A percentile compares a stretch with the other conserved stretches of the same genome.
These are phyloP conservation scores for Nerophis ophidion DNA, from an alignment of 2,113 vertebrate species.

Conservation along the genomic window DNA sequence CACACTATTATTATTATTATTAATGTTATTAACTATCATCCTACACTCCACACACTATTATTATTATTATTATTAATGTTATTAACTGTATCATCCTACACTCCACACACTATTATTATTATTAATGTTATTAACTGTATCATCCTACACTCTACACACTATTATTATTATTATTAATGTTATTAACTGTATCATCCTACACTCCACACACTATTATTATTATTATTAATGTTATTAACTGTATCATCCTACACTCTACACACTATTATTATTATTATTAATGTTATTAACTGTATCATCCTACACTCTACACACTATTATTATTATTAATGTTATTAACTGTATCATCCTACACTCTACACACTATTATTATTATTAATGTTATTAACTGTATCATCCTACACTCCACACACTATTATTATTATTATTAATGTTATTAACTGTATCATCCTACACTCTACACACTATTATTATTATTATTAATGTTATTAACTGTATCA, in stretches of 20 bases:
- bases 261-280: no score
- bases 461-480: no score
- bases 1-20: no score
- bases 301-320: neutral
- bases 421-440: no score
- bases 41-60: neutral
- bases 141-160: neutral
- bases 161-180: no score
- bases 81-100: neutral
- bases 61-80: no score
- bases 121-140: no score
- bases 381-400: constrained; percentile 3
- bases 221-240: no score
- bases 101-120: neutral
- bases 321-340: no score
- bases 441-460: neutral
- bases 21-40: no score
- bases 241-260: neutral
- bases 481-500: no score
- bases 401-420: neutral
- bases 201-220: neutral
- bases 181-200: constrained; percentile 1
- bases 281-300: constrained; percentile 7
- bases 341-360: neutral
- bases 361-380: no score